phyloP scores from a whole-genome alignment of 1,140 invertebrate genomes.

The Pseudoatta argentina region DNA sequence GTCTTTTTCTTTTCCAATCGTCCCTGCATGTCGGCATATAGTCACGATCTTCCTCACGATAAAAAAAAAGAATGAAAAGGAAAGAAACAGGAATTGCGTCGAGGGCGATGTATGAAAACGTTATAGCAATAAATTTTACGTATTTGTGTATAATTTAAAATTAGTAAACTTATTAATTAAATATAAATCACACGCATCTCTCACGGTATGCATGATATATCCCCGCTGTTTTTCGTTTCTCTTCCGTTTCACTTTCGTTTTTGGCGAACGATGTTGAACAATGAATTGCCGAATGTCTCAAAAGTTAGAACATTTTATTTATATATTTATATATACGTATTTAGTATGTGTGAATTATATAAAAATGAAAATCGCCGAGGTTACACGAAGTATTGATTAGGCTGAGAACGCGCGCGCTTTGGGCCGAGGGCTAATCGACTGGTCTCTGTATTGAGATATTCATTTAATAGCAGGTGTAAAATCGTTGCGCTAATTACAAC shows the following conservation, averaged over 20 bases:
- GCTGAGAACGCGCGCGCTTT: constrained; percentile 26
- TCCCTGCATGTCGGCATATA: constrained; percentile 67
- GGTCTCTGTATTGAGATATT: constrained; percentile 30
- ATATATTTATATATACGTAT: constrained; percentile 23
- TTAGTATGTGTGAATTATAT: constrained; percentile 45
- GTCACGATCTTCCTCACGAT: constrained; percentile 74
- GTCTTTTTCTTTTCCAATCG: constrained; percentile 70
- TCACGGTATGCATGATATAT: constrained; percentile 63
- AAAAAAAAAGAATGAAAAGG: constrained; percentile 19
- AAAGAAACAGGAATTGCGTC: constrained; percentile 71
- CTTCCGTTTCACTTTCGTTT: neutral
- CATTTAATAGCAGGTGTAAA: constrained; percentile 32
- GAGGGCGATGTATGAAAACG: constrained; percentile 75
- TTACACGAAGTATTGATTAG: constrained; percentile 27
- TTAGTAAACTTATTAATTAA: constrained; percentile 78
- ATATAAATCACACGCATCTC: constrained; percentile 68
- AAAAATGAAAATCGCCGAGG: constrained; percentile 50
- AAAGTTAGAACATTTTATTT: constrained; percentile 59
- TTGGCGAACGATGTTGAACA: constrained; percentile 19
- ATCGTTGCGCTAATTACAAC: constrained; percentile 39
- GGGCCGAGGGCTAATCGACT: neutral
- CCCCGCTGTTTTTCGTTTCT: constrained; percentile 47
- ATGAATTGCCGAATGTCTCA: constrained; percentile 46
- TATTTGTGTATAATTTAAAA: constrained; percentile 78
- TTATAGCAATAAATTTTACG: constrained; percentile 79